phyloP scores from a whole-genome alignment of 2,888 invertebrate species.

The Melanargia galathea region DNA sequence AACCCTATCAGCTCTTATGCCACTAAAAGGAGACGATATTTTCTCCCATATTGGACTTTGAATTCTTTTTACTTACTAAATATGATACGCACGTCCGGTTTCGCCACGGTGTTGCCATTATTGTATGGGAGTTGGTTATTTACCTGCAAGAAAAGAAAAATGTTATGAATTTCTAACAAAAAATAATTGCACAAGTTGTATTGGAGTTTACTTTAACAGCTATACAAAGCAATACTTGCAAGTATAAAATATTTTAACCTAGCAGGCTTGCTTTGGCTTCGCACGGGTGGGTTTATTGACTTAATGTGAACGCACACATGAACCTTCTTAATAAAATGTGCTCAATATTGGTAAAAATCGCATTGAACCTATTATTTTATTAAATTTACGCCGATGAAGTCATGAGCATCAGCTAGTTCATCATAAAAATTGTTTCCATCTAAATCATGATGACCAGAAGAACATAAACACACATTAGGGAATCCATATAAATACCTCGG shows the following conservation, averaged over 20 bases:
- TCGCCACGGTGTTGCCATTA: not conserved
- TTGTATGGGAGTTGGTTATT: conserved; percentile 12
- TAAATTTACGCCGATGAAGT: too few species aligned
- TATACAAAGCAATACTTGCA: too few species aligned
- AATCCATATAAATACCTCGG: not conserved
- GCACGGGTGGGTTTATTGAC: too few species aligned
- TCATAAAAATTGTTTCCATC: too few species aligned
- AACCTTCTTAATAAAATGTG: too few species aligned
- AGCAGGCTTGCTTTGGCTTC: too few species aligned
- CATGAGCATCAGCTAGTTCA: too few species aligned
- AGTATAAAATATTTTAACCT: too few species aligned
- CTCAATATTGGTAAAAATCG: too few species aligned
- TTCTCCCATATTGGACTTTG: conserved; percentile 10
- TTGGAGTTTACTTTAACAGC: not conserved
- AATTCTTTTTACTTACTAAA: conserved; percentile 19
- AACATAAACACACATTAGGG: not conserved
- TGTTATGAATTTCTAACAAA: conserved; percentile 16
- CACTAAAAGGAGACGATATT: conserved; percentile 4
- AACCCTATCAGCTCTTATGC: not conserved
- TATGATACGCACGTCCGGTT: conserved; percentile 19
- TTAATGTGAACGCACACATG: too few species aligned
- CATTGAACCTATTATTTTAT: too few species aligned
- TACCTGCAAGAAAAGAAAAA: conserved; percentile 27
- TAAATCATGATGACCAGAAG: not conserved
- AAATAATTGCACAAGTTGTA: not conserved